Base-by-base conservation (phyloP, 2,888 invertebrate species). In the Eledona agricola region DNA sequence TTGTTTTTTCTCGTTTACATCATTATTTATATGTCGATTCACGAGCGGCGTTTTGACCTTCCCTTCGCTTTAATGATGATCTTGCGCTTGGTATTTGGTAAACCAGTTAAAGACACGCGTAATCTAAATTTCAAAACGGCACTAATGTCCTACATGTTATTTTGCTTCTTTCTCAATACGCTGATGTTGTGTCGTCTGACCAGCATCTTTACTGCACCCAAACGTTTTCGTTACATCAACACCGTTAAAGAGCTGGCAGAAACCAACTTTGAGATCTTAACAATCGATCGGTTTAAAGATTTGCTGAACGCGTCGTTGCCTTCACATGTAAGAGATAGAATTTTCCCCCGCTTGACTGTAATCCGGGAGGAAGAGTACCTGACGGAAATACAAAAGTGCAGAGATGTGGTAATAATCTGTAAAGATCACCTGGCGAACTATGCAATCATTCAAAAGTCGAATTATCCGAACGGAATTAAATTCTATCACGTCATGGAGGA, bases 231-330 rank as follows among this genome's bases (percentile, higher is more conserved):
- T 6, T 57, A 57, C 11, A 60, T 62, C 6, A 42, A 60, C 9
- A 60, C 59, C 1, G 51, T 62, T 5, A 45, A 57, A 29, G 58
- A 60, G 19, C 28, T 63, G 6, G 58, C 51, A 10, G 37, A 35
- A 16, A 59, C 58, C n/a, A 15, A 50, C 12, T 43, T 58, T n/a
- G 22, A 51, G 13, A 57, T 63, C 5, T 35, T 56, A 26, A 62
- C 62, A 2, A 37, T 57, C 10, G 32, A 51, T 2, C 23, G 58
- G n/a, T 62, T 55, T 34, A 59, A 55, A 22, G 19, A 32, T 1
- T 45, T 60, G 32, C 11, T 62, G 4, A 49, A 53, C 4, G 37
- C 31, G 1, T 50, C 55, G 16, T 12, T 55, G 6, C 25, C 38
- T 3, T 20, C 31, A 20, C 7, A 40, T 4, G 10, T 51, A 4